A percentile compares a stretch with the other conserved stretches of the same genome.
Conservation (phyloP, 2,113 vertebrate species). For the Zootoca vivipara region DNA sequence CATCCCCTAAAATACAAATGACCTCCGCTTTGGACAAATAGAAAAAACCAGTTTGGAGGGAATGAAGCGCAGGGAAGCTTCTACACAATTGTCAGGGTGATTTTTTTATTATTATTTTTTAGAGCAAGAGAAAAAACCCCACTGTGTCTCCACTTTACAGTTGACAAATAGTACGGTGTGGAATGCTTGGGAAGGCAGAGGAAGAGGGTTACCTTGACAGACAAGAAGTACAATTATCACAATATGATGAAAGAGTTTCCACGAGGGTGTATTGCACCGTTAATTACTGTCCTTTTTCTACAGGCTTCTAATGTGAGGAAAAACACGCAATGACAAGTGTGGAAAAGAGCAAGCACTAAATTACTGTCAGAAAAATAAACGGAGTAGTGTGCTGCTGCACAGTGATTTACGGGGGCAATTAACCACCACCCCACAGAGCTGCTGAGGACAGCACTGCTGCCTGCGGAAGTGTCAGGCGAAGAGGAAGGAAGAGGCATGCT, state of each 20-base stretch:
- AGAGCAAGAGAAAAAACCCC: not conserved
- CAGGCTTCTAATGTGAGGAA: slow-evolving; percentile 99
- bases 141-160: slow-evolving; percentile 69
- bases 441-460: slow-evolving; percentile 79
- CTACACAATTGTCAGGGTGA: slow-evolving; percentile 61
- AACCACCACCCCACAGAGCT: slow-evolving; percentile 94
- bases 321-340: slow-evolving; percentile 99
- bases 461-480: slow-evolving; percentile 74
- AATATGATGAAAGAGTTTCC: slow-evolving; percentile 97
- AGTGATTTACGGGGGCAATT: slow-evolving; percentile 99
- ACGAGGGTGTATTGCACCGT: slow-evolving; percentile 87
- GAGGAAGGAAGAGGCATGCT: slow-evolving; percentile 63
- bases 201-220: slow-evolving; percentile 94
- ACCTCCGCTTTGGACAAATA: slow-evolving; percentile 83
- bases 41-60: slow-evolving; percentile 69
- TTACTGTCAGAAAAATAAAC: slow-evolving; percentile 99
- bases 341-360: slow-evolving; percentile 99
- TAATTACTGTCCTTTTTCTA: slow-evolving; percentile 99
- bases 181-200: slow-evolving; percentile 76
- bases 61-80: slow-evolving; percentile 52
- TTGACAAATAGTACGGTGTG: slow-evolving; percentile 90
- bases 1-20: slow-evolving; percentile 85
- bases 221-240: slow-evolving; percentile 99
- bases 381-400: slow-evolving; percentile 84
- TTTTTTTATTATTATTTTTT: not conserved